phyloP scores from a whole-genome alignment of 2,797 vertebrate species.

The Hipposideros larvatus region DNA sequence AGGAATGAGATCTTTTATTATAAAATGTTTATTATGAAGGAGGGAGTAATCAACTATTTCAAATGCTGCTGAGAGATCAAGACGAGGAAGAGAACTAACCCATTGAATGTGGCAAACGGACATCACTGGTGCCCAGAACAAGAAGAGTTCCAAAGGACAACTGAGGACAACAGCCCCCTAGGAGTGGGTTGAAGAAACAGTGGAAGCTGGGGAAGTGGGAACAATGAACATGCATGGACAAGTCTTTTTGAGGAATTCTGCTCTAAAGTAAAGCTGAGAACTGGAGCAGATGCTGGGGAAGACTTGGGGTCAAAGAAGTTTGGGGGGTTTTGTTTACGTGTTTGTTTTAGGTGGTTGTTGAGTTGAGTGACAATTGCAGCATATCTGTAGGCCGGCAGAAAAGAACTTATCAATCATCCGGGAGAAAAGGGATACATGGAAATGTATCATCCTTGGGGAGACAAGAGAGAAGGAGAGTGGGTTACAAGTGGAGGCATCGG shows the following conservation, averaged over 20 bases:
- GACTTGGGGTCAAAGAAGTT: neutral
- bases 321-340: neutral
- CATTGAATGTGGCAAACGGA: neutral
- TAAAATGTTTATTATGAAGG: neutral
- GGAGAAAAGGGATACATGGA: neutral
- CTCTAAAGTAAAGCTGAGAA: neutral
- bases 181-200: neutral
- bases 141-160: neutral
- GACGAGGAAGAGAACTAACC: neutral
- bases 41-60: neutral
- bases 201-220: neutral
- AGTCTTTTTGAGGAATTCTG: neutral
- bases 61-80: neutral
- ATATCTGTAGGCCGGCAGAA: neutral
- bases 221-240: accelerated
- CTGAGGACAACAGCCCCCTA: neutral
- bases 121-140: neutral
- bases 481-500: accelerated
- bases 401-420: neutral
- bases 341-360: neutral
- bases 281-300: neutral
- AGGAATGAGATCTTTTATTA: neutral
- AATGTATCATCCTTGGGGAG: neutral
- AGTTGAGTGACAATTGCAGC: neutral
- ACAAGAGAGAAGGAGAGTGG: neutral